These are phyloP conservation scores for Xanthia togata DNA, from an alignment of 2,888 invertebrate genomes.

Conservation along the genomic window DNA sequence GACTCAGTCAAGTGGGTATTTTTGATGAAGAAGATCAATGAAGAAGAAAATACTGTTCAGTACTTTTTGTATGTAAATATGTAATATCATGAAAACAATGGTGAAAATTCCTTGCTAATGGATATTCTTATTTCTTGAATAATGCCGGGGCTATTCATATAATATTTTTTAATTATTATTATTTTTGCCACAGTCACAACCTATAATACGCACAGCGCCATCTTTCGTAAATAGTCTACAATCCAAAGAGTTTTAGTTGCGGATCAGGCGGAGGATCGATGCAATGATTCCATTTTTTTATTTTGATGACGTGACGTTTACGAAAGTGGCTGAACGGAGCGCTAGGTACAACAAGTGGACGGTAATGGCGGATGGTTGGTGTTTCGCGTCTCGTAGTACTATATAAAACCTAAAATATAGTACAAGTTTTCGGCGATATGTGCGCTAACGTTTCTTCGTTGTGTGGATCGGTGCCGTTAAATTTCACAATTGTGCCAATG, in stretches of 20 bases:
- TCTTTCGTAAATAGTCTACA: slow-evolving; percentile 69
- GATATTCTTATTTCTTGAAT: neutral
- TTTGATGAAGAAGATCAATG: neutral
- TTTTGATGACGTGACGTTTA: slow-evolving; percentile 89
- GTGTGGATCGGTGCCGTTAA: slow-evolving; percentile 89
- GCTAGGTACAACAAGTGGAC: slow-evolving; percentile 86
- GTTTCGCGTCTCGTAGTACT: slow-evolving; percentile 90
- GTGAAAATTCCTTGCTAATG: slow-evolving; percentile 54
- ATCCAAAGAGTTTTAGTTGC: slow-evolving; percentile 47
- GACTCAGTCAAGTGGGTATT: neutral
- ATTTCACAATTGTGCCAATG: slow-evolving; percentile 88
- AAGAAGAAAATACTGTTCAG: neutral
- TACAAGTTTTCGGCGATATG: slow-evolving; percentile 91
- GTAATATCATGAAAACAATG: slow-evolving; percentile 40
- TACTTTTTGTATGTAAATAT: neutral
- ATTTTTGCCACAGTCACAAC: slow-evolving; percentile 8
- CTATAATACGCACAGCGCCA: slow-evolving; percentile 72
- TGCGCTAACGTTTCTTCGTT: slow-evolving; percentile 89
- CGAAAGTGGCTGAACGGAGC: slow-evolving; percentile 81
- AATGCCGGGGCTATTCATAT: neutral
- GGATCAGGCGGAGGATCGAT: slow-evolving; percentile 65
- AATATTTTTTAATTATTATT: neutral
- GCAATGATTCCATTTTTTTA: slow-evolving; percentile 72
- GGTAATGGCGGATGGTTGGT: slow-evolving; percentile 90
- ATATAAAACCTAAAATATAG: slow-evolving; percentile 91